Base-by-base conservation (phyloP, 2,797 vertebrate species). In the Ficedula albicollis region DNA sequence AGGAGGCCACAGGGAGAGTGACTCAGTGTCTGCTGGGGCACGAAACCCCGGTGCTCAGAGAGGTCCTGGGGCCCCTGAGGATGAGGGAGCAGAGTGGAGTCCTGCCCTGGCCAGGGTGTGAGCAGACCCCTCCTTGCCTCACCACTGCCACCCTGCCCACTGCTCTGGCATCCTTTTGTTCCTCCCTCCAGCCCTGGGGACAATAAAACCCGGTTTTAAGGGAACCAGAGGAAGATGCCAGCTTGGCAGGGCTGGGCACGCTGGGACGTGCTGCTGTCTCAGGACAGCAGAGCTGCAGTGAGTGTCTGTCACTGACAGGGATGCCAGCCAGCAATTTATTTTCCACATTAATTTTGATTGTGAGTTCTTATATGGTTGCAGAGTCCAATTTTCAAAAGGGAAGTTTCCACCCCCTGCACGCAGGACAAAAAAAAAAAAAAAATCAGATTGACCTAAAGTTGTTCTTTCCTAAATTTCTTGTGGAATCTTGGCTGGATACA, bases 401-500 rank as follows among this genome's bases (percentile, higher is more conserved):
- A 93, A 91, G 90, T 73, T 87, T 75, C 64, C 88, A 84, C 77
- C 44, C 67, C 11, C 19, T 51, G 55, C 81, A 73, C 78, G 34
- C 51, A 93, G 70, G 90, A 69, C 81, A 55, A 88, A 82, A 95
- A 95, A 95, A 36, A 36, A 95, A 93, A 41, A 44, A 46, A 49
- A 49, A 49, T 93, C 91, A 93, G 87, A 95, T 70, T 94, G 95
- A 96, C 89, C 96, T 87, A 77, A 92, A 94, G 94, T 96, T 96
- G 87, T 95, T 96, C 92, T 96, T 96, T 94, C 96, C 96, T 96
- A 80, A 96, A 95, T 95, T 95, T 96, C 94, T 96, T 89, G 84
- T 87, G 92, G 96, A 96, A 96, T 96, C 84, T 96, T 96, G 96
- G 94, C 96, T 96, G 91, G 84, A 94, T 93, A 91, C 52, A 5